Conservation (phyloP, 1,140 invertebrate genomes). For the Micrasema minimum region DNA sequence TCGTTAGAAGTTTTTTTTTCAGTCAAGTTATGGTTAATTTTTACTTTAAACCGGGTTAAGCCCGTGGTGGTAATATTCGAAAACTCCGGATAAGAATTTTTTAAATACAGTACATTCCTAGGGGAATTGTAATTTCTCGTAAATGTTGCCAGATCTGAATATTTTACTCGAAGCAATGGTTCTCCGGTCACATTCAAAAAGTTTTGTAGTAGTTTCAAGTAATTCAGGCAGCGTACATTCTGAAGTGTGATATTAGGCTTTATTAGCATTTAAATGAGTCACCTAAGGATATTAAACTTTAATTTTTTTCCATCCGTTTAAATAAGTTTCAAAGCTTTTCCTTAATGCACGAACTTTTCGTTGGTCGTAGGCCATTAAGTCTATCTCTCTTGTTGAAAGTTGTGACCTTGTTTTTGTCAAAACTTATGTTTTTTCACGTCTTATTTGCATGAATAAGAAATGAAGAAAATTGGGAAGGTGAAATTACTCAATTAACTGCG, state of each 20-base stretch:
- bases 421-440: slow-evolving; percentile 13
- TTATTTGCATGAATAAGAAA: neutral
- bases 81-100: too few species aligned
- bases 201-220: slow-evolving; percentile 16
- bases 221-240: slow-evolving; percentile 31
- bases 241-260: slow-evolving; percentile 36
- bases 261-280: slow-evolving; percentile 40
- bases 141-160: slow-evolving; percentile 4
- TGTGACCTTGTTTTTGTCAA: slow-evolving; percentile 28
- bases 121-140: slow-evolving; percentile 13
- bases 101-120: too few species aligned
- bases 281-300: slow-evolving; percentile 37
- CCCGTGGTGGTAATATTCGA: too few species aligned
- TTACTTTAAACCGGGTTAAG: too few species aligned
- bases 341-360: slow-evolving; percentile 37
- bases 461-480: neutral
- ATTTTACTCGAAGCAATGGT: slow-evolving; percentile 20
- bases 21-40: too few species aligned
- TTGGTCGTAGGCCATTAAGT: slow-evolving; percentile 38
- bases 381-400: slow-evolving; percentile 28
- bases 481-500: neutral
- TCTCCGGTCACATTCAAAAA: slow-evolving; percentile 23
- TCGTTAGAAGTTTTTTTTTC: too few species aligned
- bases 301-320: slow-evolving; percentile 29
- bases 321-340: slow-evolving; percentile 37